Evolutionary conservation across 1,140 invertebrate species (phyloP), one percentile per base, ranked within the genome.

Genomic region (Ladona fulva): DNA sequence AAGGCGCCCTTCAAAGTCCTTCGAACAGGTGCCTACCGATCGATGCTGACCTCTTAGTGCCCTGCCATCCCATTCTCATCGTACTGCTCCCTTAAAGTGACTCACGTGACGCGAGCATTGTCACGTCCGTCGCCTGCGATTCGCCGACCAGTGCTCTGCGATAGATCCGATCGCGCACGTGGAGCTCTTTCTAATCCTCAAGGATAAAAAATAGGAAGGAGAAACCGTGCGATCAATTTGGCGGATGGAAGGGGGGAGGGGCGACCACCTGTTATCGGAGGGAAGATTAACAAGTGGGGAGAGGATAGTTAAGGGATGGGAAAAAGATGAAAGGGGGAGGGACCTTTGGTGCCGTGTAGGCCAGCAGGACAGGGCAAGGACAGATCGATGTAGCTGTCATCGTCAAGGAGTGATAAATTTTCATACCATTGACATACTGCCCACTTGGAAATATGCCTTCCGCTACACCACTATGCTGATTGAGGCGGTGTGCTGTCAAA

Each of bases 211-310:
- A 66, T 3, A 12, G n/a, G 52, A 12, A 3, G 52, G 52, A 12
- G n/a, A 12, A 12, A 19, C 1, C 52, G 52, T 16, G 52, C 5
- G 52, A 37, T 19, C 52, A 12, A 22, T 66, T 1, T 12, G 16
- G n/a, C 3, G 16, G 8, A 8, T 37, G 29, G 29, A 8, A 37
- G 1, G 29, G 29, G 29, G 29, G 1, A 10, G 44, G 52, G 52
- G 52, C 52, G 52, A 66, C 52, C 52, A 66, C 52, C 52, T 66
- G 52, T 66, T 66, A 66, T 22, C 52, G n/a, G 52, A 66, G 52
- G 52, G 52, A 66, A 66, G 52, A 66, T 66, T 66, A 66, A 66
- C 52, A 66, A 66, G 52, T 66, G 52, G 52, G 14, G 52, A 16
- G 52, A 66, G 12, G n/a, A 19, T 66, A 22, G 52, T 66, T 22